phyloP scores from a whole-genome alignment of 2,113 vertebrate genomes.

The Ophiodon elongatus region DNA sequence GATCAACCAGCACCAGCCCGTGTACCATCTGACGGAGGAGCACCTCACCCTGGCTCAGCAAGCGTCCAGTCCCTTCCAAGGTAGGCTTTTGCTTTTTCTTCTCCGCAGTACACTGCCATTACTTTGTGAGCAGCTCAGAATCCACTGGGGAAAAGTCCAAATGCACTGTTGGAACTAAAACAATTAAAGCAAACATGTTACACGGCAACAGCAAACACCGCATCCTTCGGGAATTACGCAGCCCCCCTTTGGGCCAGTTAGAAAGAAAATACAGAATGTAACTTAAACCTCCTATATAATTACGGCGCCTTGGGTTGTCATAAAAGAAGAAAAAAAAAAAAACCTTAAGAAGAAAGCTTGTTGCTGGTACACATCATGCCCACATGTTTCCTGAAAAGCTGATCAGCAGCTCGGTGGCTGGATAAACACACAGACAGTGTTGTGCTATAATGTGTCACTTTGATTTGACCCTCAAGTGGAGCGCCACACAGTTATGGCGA shows the following conservation, averaged over 20 bases:
- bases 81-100: conserved; percentile 68
- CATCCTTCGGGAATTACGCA: not conserved
- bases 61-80: conserved; percentile 96
- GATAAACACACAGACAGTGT: conserved; percentile 11
- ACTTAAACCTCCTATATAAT: not conserved
- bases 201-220: not conserved
- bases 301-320: not conserved
- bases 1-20: conserved; percentile 98
- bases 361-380: not conserved
- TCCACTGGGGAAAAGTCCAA: not conserved
- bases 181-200: conserved; percentile 1
- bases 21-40: conserved; percentile 97
- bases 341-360: not conserved
- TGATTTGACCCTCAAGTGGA: conserved; percentile 3
- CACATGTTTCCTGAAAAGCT: not conserved
- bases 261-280: not conserved
- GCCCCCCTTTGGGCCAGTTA: not conserved
- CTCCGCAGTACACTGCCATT: no score
- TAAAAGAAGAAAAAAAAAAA: not conserved
- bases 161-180: not conserved
- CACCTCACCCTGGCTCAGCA: conserved; percentile 96
- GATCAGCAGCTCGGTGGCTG: not conserved
- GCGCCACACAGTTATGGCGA: not conserved
- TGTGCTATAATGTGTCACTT: conserved; percentile 7
- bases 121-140: not conserved